Conservation (phyloP, 2,113 vertebrate species). For the Alces alces region DNA sequence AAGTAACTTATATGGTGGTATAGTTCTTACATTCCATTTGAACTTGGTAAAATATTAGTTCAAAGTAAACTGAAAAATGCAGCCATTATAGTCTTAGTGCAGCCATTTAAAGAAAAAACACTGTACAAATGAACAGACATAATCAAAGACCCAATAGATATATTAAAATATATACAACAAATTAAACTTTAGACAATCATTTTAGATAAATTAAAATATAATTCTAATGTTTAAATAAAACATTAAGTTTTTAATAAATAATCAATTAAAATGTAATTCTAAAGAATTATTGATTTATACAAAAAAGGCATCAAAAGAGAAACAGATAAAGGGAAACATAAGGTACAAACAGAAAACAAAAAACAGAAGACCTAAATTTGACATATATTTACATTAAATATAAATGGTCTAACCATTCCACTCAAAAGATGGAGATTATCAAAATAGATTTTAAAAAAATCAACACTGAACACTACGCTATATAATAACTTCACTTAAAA, state of each 20-base stretch:
- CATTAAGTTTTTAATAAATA: neutral
- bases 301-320: neutral
- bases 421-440: neutral
- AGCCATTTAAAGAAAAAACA: neutral
- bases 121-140: neutral
- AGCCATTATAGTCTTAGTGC: neutral
- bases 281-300: neutral
- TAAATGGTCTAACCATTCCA: neutral
- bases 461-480: neutral
- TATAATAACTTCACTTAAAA: neutral
- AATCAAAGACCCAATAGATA: neutral
- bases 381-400: neutral
- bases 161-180: neutral
- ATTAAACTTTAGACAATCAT: neutral
- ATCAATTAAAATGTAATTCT: neutral
- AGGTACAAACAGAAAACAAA: neutral
- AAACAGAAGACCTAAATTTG: neutral
- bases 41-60: neutral
- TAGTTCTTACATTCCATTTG: neutral
- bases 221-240: neutral
- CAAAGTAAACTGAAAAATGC: neutral
- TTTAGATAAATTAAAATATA: slow-evolving; percentile 11
- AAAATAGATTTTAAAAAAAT: neutral
- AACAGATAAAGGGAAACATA: neutral
- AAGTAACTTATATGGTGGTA: neutral